Evolutionary conservation across 1,140 invertebrate genomes (phyloP).

Genomic region (Ips nitidus): DNA sequence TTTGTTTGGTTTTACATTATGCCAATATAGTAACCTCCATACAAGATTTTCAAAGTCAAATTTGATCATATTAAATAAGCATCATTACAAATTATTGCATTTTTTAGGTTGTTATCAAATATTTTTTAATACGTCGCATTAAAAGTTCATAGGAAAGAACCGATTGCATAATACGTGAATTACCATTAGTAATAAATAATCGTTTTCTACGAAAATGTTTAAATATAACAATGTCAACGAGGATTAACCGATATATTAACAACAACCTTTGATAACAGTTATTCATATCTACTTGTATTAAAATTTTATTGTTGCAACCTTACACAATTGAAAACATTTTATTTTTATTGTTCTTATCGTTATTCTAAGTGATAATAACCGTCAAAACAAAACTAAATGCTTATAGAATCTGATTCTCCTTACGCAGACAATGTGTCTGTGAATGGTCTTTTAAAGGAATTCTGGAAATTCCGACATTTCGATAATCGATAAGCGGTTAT

Average conservation of each 20-base stretch:
- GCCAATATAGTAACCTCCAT: background rate
- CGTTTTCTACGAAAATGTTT: constrained; percentile 6
- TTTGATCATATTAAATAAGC: background rate
- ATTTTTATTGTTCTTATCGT: constrained; percentile 1
- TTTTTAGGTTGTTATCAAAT: background rate
- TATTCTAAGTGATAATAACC: background rate
- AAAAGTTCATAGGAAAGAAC: background rate
- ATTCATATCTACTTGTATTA: constrained; percentile 4
- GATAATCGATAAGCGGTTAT: no score
- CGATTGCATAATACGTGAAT: constrained; percentile 1
- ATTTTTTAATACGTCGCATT: no score
- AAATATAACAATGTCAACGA: constrained; percentile 11
- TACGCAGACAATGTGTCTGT: no score
- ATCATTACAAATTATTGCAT: background rate
- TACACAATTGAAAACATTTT: constrained; percentile 10
- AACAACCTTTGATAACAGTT: constrained; percentile 15
- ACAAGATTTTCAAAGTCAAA: background rate
- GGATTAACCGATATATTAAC: constrained; percentile 11
- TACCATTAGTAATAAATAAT: constrained; percentile 10
- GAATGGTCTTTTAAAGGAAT: no score
- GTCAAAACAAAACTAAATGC: background rate
- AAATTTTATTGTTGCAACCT: constrained; percentile 8
- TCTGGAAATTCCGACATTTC: no score
- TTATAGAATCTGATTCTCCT: no score
- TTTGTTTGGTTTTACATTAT: no score